Base-by-base conservation (phyloP, 1,140 invertebrate genomes). In the Brachionus asplanchnoidis region DNA sequence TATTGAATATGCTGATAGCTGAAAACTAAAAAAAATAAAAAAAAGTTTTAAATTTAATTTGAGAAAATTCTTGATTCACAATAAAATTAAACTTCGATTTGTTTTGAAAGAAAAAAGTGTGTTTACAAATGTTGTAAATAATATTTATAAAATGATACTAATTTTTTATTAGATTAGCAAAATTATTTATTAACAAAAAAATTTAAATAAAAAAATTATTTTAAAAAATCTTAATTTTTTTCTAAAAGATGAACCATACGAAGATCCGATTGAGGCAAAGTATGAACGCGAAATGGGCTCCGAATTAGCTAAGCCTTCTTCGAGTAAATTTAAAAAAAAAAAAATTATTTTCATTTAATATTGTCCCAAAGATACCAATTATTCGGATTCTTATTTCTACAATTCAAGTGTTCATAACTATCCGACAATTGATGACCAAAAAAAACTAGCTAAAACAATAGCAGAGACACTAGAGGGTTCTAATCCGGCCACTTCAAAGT, bases 371-470 rank as follows among this genome's bases (percentile, higher is more conserved):
- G 53, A 68, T 5, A 20, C 50, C 7, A 82, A 82, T 40, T 84
- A 84, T 36, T 68, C 82, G 46, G 82, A 84, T 20, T 84, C 82
- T 11, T 68, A 68, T 84, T 84, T 84, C 11, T 84, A 68, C 26
- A 68, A 44, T 36, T 68, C 82, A 17, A 46, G 26, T 42, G 60
- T 68, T 46, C 28, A 50, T 40, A 84, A 68, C 11, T 84, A 84
- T 70, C 82, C 82, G 8, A 84, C 82, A 9, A 84, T 84, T 50
- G 82, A 84, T 11, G 82, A 84, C 6, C 82, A 84, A 56, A 84
- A 84, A 56, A 68, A 73, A 46, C 28, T 84, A 32, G 82, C 82
- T 46, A 53, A 44, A 17, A 68, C 23, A 14, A 84, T 84, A 23
- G 60, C 40, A 6, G 60, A 46, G 36, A 84, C 60, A 53, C 28